A percentile compares a stretch with the other conserved stretches of the same genome.
Evolutionary conservation across 2,113 vertebrate species (phyloP).

Genomic region (Syrmaticus mikado): DNA sequence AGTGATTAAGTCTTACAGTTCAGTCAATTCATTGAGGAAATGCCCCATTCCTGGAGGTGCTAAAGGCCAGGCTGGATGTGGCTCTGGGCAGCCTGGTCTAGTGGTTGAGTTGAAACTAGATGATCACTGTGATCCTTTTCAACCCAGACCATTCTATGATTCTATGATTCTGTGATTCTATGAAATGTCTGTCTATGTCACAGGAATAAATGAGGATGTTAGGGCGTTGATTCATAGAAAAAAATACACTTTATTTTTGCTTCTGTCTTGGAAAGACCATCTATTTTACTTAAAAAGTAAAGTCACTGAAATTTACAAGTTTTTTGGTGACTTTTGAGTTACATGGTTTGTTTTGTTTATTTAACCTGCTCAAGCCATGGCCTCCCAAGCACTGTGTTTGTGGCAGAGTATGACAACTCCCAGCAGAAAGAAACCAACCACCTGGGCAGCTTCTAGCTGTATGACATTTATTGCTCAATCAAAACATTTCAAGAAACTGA

Average conservation of each 20-base stretch:
- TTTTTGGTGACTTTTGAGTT: neutral
- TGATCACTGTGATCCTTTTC: too few species aligned
- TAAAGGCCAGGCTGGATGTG: too few species aligned
- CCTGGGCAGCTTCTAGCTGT: neutral
- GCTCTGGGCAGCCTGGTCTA: too few species aligned
- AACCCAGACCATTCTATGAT: too few species aligned
- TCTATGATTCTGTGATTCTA: too few species aligned
- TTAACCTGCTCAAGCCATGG: neutral
- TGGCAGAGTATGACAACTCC: neutral
- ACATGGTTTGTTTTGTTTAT: neutral
- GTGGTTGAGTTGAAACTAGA: too few species aligned
- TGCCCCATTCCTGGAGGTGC: too few species aligned
- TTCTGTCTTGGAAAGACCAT: neutral
- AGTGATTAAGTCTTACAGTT: neutral
- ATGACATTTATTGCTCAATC: constrained; percentile 1
- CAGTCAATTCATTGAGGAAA: neutral
- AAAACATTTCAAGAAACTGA: neutral
- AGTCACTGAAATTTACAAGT: neutral
- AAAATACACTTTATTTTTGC: neutral
- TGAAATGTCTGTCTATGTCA: neutral
- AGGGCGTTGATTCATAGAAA: neutral
- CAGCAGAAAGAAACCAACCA: constrained; percentile 1
- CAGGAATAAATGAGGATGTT: neutral
- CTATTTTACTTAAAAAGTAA: neutral
- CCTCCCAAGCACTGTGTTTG: neutral